Conservation (phyloP, 2,797 vertebrate genomes). For the Tinamus major region DNA sequence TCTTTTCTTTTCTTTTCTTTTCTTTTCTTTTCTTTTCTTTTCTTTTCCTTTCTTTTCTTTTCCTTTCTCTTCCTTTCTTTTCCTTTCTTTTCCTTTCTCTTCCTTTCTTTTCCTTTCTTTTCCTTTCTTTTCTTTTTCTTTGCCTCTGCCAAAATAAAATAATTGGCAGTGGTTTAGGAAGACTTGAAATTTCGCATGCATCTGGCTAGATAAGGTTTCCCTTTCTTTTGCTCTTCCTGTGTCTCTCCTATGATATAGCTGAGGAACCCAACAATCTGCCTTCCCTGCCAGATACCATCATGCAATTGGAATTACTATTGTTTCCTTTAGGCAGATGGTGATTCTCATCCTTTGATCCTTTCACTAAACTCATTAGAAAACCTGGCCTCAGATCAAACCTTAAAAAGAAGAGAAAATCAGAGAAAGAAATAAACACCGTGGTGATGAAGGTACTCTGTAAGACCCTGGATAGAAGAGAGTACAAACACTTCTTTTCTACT, state of each 20-base stretch:
- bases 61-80: accelerated
- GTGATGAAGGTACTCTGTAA: background rate
- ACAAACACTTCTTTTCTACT: background rate
- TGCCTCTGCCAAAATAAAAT: background rate
- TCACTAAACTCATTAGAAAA: constrained; percentile 74
- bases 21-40: accelerated
- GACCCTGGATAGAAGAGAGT: background rate
- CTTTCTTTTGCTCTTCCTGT: background rate
- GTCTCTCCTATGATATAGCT: background rate
- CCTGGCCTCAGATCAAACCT: constrained; percentile 66
- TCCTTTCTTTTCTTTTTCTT: accelerated
- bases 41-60: too few relatives aligned
- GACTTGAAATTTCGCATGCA: background rate
- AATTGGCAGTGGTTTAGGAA: background rate
- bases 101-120: accelerated
- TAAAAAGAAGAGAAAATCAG: constrained; percentile 25
- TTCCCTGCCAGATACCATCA: constrained; percentile 62
- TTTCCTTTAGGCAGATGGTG: constrained; percentile 73
- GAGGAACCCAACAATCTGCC: constrained; percentile 15
- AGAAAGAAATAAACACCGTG: constrained; percentile 2
- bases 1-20: accelerated
- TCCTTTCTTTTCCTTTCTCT: accelerated
- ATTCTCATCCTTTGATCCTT: constrained; percentile 62
- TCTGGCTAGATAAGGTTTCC: constrained; percentile 12
- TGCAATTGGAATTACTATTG: constrained; percentile 58